These are phyloP conservation scores for Minunthozetes semirufus DNA, from an alignment of 2,888 invertebrate genomes.

Conservation along the genomic window DNA sequence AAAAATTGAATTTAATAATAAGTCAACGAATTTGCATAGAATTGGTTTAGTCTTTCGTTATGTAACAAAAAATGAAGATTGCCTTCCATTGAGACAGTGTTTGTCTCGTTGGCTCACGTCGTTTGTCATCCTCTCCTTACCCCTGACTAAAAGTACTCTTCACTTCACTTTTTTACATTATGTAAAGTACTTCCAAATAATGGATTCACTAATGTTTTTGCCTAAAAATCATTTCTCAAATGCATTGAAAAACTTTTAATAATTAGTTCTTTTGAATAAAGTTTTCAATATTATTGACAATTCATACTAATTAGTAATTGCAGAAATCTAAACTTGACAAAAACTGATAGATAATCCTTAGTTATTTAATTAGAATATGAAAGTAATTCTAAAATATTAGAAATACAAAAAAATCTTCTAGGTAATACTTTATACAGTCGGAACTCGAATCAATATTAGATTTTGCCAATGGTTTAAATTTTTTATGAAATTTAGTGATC, in stretches of 20 bases:
- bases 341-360: no score
- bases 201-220: background rate
- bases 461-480: no score
- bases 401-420: no score
- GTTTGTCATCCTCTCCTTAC: conserved; percentile 6
- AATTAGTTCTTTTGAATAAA: background rate
- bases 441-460: no score
- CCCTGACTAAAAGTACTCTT: background rate
- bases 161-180: conserved; percentile 8
- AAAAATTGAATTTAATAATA: background rate
- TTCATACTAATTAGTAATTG: background rate
- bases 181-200: background rate
- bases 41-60: background rate
- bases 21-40: background rate
- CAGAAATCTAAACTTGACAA: no score
- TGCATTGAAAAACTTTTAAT: background rate
- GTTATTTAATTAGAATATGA: no score
- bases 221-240: background rate
- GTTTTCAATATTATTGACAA: background rate
- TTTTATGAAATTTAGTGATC: no score
- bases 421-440: no score
- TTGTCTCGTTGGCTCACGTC: background rate
- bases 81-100: background rate
- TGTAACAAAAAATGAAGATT: background rate
- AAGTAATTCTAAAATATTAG: no score